Evolutionary conservation across 1,140 invertebrate genomes (phyloP), one percentile per base, ranked within the genome.

Genomic region (Heliothis subflexa): DNA sequence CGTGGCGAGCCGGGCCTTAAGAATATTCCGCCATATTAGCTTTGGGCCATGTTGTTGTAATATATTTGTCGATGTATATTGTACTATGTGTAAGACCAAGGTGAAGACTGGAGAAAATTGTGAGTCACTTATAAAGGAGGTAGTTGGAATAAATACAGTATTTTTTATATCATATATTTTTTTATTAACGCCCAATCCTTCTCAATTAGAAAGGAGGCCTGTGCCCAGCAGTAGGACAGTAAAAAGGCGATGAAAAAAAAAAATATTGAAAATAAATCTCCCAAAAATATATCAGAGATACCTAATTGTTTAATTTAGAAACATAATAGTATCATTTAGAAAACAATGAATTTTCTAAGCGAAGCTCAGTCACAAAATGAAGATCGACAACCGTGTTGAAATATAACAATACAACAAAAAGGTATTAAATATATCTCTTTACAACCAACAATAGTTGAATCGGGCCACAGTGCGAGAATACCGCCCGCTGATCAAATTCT

Each of bases 21-120:
- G 81, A 85, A 82, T 79, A 62, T 66, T 70, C 62, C 49, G 55
- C 28, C 78, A 78, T 70, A 55, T 78, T 83, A 72, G 76, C 76
- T 77, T 81, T 78, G 40, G 64, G 70, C 52, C 16, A 57, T 57
- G 52, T 73, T 57, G 70, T 59, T 47, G 18, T 68, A 68, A 68
- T 68, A 68, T 68, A 68, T 68, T 59, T 64, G 16, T 45, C 25
- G 45, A 75, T 62, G 78, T 76, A 61, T 64, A 50, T 62, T 75
- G 45, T 5, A 59, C 18, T 0, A n/a, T 11, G 57, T 33, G n/a
- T 14, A 50, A 9, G 33, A 21, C 16, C 25, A 16, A 50, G 3
- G 14, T 33, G 13, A 25, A 50, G 64, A 45, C 12, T 47, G 52
- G 0, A 55, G n/a, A n/a, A n/a, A n/a, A n/a, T n/a, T n/a, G 18